phyloP scores from a whole-genome alignment of 2,797 vertebrate species.

The Buceros bicornis region DNA sequence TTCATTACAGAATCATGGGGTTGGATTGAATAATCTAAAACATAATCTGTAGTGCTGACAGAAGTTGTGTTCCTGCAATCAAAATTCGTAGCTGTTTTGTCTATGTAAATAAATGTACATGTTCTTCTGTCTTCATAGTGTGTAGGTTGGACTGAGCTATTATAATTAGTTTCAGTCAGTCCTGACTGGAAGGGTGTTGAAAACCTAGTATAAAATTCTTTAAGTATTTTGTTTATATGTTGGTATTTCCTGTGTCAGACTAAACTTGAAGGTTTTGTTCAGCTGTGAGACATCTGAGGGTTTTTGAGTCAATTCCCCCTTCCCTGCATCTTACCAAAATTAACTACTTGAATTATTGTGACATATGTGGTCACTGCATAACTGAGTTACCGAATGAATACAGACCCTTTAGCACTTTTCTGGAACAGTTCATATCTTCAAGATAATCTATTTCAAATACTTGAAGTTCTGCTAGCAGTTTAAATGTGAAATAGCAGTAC shows the following conservation, averaged over 20 bases:
- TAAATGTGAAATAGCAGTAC: slow-evolving; percentile 28
- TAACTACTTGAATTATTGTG: not conserved
- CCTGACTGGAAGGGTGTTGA: not conserved
- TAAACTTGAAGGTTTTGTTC: not conserved
- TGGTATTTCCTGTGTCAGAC: not conserved
- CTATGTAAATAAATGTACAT: not conserved
- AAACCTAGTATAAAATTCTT: not conserved
- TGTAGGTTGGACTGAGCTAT: not conserved
- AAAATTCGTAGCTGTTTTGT: not conserved
- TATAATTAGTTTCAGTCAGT: not conserved
- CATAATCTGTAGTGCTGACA: not conserved
- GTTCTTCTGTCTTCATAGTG: not conserved
- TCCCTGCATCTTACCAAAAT: not conserved
- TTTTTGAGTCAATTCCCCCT: not conserved
- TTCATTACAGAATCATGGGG: not conserved
- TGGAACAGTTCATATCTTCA: slow-evolving; percentile 15
- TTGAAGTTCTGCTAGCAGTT: slow-evolving; percentile 17
- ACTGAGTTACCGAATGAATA: not conserved
- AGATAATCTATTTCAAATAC: slow-evolving; percentile 22
- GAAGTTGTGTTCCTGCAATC: not conserved
- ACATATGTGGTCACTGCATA: not conserved
- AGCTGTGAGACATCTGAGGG: not conserved
- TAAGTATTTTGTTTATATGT: not conserved
- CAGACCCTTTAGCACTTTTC: not conserved
- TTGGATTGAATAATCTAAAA: not conserved